Evolutionary conservation across 2,888 invertebrate species (phyloP).

Genomic region (Hetaerina titia): DNA sequence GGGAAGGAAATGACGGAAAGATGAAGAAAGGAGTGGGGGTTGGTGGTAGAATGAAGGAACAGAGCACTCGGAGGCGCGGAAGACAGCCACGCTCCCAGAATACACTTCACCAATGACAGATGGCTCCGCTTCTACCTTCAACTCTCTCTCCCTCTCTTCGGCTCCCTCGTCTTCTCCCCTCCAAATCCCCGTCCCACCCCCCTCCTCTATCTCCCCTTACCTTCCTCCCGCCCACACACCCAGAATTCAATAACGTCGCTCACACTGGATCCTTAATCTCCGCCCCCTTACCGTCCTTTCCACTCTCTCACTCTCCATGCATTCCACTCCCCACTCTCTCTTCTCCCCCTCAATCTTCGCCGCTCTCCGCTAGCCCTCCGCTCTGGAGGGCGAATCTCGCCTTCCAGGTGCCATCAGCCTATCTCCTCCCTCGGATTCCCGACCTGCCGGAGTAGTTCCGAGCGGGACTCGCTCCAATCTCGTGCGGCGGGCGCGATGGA

Average conservation of each 20-base stretch:
- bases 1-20: neutral
- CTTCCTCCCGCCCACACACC: neutral
- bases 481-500: no score
- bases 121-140: constrained; percentile 27
- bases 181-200: neutral
- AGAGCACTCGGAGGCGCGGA: neutral
- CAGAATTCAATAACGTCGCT: constrained; percentile 34
- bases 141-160: neutral
- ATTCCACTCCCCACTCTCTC: no score
- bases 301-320: no score
- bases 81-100: neutral
- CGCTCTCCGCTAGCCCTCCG: no score
- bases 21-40: neutral
- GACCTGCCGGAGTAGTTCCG: neutral
- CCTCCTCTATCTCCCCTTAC: neutral
- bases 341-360: no score
- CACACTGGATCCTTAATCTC: neutral
- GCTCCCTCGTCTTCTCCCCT: neutral
- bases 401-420: no score
- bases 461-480: no score
- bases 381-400: no score
- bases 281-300: neutral
- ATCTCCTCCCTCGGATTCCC: neutral
- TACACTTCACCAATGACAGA: constrained; percentile 35
- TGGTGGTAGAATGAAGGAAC: neutral